These are phyloP conservation scores for Drosophila miranda DNA, from an alignment of 1,140 invertebrate species.

Conservation along the genomic window DNA sequence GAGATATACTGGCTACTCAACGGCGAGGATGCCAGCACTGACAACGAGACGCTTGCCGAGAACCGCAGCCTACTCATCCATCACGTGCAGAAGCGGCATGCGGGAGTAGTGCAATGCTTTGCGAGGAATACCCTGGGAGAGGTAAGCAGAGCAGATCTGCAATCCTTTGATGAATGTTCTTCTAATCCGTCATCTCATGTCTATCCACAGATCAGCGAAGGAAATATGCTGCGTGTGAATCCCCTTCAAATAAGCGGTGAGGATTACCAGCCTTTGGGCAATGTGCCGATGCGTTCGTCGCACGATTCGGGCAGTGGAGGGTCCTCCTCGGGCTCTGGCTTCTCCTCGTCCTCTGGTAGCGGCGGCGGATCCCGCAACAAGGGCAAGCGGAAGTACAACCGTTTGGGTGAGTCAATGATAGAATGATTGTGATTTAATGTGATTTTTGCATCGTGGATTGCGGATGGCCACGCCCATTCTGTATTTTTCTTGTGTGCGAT, in stretches of 20 bases:
- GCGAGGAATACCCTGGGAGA: slow-evolving; percentile 92
- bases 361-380: slow-evolving; percentile 75
- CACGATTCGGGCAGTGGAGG: slow-evolving; percentile 43
- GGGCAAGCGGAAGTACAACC: slow-evolving; percentile 82
- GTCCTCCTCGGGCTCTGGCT: slow-evolving; percentile 3
- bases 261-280: slow-evolving; percentile 61
- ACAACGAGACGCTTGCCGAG: slow-evolving; percentile 83
- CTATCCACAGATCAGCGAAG: slow-evolving; percentile 82
- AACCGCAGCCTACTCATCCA: slow-evolving; percentile 85
- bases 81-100: slow-evolving; percentile 84
- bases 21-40: slow-evolving; percentile 86
- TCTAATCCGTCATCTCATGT: background rate
- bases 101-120: slow-evolving; percentile 94
- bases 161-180: background rate
- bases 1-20: slow-evolving; percentile 92
- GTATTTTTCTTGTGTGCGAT: too few species aligned
- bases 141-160: slow-evolving; percentile 54
- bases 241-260: slow-evolving; percentile 88
- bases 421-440: background rate
- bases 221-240: slow-evolving; percentile 87
- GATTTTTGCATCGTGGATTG: too few species aligned
- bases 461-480: background rate
- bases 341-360: slow-evolving; percentile 16
- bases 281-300: slow-evolving; percentile 58
- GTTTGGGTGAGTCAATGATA: slow-evolving; percentile 79